Conservation (phyloP, 2,888 invertebrate genomes). For the Buathra laborator region DNA sequence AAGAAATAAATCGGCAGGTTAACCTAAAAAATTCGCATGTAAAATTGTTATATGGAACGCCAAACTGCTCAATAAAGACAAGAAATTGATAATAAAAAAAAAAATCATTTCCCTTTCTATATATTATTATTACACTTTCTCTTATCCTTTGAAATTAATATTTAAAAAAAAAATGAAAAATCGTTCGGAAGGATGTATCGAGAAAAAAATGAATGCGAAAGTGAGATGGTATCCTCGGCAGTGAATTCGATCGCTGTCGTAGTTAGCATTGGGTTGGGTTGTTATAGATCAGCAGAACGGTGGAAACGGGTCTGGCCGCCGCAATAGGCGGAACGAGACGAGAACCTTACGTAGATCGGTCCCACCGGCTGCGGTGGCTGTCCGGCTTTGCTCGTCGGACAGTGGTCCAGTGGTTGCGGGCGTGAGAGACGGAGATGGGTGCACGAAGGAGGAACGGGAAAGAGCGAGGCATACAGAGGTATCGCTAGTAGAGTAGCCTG, state of each 20-base stretch:
- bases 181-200: not conserved
- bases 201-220: not conserved
- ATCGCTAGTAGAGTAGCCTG: constrained; percentile 22
- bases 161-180: not conserved
- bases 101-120: too few relatives aligned
- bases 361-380: constrained; percentile 28
- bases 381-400: constrained; percentile 40
- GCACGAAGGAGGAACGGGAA: constrained; percentile 38
- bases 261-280: not conserved
- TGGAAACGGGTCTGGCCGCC: constrained; percentile 54
- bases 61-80: too few relatives aligned
- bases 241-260: not conserved
- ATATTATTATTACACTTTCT: too few relatives aligned
- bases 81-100: too few relatives aligned
- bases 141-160: not conserved
- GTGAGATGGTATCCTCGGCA: not conserved
- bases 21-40: too few relatives aligned
- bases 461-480: constrained; percentile 33
- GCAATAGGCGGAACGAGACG: constrained; percentile 61
- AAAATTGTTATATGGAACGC: too few relatives aligned
- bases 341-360: constrained; percentile 49
- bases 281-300: constrained; percentile 32
- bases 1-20: too few relatives aligned
- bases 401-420: constrained; percentile 53
- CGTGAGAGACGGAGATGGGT: constrained; percentile 46